Conservation (phyloP, 2,113 vertebrate species). For the Protobothrops flavoviridis region DNA sequence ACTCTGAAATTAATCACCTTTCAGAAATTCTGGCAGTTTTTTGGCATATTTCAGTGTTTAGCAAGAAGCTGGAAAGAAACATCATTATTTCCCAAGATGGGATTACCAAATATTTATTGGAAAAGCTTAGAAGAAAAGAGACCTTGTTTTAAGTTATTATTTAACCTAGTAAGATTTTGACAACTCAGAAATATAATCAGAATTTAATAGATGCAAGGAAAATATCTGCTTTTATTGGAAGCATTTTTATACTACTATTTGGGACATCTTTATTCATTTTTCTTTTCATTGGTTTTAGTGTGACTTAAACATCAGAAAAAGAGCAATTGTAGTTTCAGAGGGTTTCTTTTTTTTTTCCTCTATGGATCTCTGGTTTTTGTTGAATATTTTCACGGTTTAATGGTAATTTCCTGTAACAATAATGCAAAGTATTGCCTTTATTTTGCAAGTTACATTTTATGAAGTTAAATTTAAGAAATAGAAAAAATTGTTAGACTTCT, state of each 20-base stretch:
- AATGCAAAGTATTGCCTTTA: not conserved
- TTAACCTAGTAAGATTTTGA: conserved; percentile 41
- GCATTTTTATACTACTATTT: conserved; percentile 10
- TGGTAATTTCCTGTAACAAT: not conserved
- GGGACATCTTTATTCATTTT: not conserved
- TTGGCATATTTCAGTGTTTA: conserved; percentile 42
- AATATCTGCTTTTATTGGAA: conserved; percentile 2
- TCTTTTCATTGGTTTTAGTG: not conserved
- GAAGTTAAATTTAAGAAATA: not conserved
- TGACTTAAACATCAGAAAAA: not conserved
- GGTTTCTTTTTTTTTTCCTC: not conserved
- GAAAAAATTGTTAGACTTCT: not conserved
- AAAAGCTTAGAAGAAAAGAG: conserved; percentile 52
- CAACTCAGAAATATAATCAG: conserved; percentile 7
- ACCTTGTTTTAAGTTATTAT: conserved; percentile 40
- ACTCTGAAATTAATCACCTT: conserved; percentile 65
- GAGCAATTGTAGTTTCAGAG: not conserved
- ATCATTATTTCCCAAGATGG: conserved; percentile 30
- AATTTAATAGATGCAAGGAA: conserved; percentile 6
- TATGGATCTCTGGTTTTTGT: not conserved
- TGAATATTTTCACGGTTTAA: not conserved
- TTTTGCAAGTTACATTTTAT: not conserved
- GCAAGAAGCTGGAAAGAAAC: conserved; percentile 56
- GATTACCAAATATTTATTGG: conserved; percentile 46
- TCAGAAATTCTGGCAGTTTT: conserved; percentile 53